Percentiles rank a stretch among this genome's conserved stretches.
phyloP scores from a whole-genome alignment of 2,797 vertebrate genomes.

The Prionace glauca region DNA sequence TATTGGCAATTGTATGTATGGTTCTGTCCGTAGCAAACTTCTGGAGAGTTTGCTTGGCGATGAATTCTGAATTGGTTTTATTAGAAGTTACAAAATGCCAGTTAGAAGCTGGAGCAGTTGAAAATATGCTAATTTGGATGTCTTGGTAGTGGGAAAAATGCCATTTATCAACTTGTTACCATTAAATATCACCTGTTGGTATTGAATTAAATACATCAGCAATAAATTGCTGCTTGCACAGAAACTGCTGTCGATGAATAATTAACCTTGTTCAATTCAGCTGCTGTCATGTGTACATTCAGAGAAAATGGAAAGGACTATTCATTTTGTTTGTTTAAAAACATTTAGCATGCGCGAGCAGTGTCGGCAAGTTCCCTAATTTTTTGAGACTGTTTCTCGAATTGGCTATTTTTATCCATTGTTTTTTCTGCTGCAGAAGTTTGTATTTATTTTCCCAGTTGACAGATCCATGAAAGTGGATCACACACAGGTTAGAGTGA shows the following conservation, averaged over 20 bases:
- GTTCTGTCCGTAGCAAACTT: not conserved
- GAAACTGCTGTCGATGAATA: not conserved
- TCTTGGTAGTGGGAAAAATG: not conserved
- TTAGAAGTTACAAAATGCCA: not conserved
- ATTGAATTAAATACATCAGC: not conserved
- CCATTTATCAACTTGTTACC: conserved; percentile 9
- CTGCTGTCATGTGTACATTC: not conserved
- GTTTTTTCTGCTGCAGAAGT: not conserved
- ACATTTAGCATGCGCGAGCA: not conserved
- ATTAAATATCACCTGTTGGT: conserved; percentile 25
- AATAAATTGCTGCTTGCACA: conserved; percentile 16
- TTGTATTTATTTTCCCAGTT: not conserved
- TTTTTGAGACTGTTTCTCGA: not conserved
- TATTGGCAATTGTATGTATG: not conserved
- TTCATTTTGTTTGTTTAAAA: conserved; percentile 19
- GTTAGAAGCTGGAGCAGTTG: not conserved
- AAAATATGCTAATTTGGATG: not conserved
- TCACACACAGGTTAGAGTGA: not conserved
- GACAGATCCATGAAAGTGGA: not conserved
- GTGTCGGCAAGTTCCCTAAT: not conserved
- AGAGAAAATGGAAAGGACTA: not conserved
- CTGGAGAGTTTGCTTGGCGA: not conserved
- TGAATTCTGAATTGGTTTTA: not conserved
- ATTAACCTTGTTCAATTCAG: conserved; percentile 24
- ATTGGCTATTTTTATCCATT: not conserved